Evolutionary conservation across 2,888 invertebrate genomes (phyloP).

Genomic region (Spatulosminthurus flaviceps): DNA sequence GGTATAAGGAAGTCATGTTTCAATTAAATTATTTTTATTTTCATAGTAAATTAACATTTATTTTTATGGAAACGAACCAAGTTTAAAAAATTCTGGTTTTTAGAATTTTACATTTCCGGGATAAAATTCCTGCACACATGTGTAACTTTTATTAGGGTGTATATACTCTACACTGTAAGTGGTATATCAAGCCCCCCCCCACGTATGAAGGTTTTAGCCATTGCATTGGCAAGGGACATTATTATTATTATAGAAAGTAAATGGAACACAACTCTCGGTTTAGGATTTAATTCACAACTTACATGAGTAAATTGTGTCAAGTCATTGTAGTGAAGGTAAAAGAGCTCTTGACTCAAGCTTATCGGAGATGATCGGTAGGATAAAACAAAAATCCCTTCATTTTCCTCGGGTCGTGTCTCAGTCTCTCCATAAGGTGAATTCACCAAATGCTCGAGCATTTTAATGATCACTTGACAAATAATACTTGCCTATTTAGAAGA

Average conservation of each 20-base stretch:
- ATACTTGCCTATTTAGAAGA: neutral
- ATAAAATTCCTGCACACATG: no score
- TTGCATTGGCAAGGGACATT: no score
- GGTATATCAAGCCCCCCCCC: no score
- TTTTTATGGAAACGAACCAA: no score
- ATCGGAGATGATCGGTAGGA: slow-evolving; percentile 36
- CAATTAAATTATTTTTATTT: no score
- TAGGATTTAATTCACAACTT: slow-evolving; percentile 18
- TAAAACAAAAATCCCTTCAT: slow-evolving; percentile 37
- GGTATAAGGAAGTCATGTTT: no score
- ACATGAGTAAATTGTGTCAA: slow-evolving; percentile 38
- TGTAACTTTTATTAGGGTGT: no score
- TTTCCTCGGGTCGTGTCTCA: slow-evolving; percentile 1
- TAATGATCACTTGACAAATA: neutral
- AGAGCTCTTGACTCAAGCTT: neutral
- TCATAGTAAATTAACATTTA: no score
- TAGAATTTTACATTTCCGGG: no score
- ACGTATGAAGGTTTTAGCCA: no score
- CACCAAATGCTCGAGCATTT: neutral
- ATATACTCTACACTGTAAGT: no score
- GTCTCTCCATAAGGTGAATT: neutral
- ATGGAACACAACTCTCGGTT: neutral
- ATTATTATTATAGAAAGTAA: slow-evolving; percentile 40
- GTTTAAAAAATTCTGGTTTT: no score
- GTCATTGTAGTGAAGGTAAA: slow-evolving; percentile 39